These are phyloP conservation scores for Typhlichthys eigenmanni DNA, from an alignment of 2,797 vertebrate species.

Conservation along the genomic window DNA sequence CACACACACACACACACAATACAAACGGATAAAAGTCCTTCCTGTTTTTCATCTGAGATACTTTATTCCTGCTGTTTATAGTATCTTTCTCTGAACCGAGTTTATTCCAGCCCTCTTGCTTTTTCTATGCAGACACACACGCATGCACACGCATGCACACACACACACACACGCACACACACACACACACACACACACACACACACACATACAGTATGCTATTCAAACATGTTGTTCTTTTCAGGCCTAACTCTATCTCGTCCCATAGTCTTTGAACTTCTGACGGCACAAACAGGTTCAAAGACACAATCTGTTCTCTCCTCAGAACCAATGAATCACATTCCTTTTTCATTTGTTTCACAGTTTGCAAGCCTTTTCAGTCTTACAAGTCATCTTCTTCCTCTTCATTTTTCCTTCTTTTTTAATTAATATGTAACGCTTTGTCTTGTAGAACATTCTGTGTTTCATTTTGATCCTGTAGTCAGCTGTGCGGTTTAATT, in stretches of 20 bases:
- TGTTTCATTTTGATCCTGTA: constrained; percentile 78
- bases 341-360: constrained; percentile 33
- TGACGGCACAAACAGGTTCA: constrained; percentile 73
- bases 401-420: constrained; percentile 51
- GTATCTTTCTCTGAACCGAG: constrained; percentile 29
- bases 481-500: constrained; percentile 83
- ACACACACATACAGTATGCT: constrained; percentile 15
- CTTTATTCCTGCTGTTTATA: constrained; percentile 37
- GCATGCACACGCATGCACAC: constrained; percentile 2
- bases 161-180: constrained; percentile 14
- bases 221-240: no score
- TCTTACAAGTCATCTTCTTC: constrained; percentile 56
- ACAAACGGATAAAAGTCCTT: constrained; percentile 39
- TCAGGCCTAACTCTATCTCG: constrained; percentile 58
- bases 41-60: constrained; percentile 64
- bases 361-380: constrained; percentile 46
- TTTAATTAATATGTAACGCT: constrained; percentile 54
- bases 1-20: constrained; percentile 4
- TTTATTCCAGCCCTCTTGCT: constrained; percentile 4
- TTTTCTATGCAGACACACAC: neutral
- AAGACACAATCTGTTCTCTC: constrained; percentile 71
- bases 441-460: constrained; percentile 74
- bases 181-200: constrained; percentile 14
- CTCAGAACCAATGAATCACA: constrained; percentile 62
- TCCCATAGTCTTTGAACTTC: constrained; percentile 72